These are phyloP conservation scores for Platyscapa corneri DNA, from an alignment of 1,140 invertebrate species.

Conservation along the genomic window DNA sequence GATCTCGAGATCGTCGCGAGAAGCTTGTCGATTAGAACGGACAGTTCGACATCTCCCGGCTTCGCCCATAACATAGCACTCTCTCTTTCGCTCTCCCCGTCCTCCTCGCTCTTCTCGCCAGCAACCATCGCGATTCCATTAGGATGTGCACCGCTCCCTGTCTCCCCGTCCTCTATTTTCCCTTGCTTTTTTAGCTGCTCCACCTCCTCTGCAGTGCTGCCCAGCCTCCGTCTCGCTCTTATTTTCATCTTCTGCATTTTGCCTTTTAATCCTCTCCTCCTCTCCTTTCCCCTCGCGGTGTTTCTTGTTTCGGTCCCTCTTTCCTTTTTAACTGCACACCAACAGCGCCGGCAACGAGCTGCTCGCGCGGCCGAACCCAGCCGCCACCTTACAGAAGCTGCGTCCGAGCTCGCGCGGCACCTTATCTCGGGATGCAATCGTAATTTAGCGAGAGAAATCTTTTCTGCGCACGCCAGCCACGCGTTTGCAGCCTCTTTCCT, in stretches of 20 bases:
- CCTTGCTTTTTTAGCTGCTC: neutral
- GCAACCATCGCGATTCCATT: slow-evolving; percentile 36
- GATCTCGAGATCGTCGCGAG: slow-evolving; percentile 21
- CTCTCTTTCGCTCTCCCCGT: slow-evolving; percentile 12
- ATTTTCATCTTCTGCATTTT: slow-evolving; percentile 23
- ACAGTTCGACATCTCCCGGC: slow-evolving; percentile 32
- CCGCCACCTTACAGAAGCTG: slow-evolving; percentile 19
- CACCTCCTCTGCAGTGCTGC: neutral
- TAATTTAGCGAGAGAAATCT: slow-evolving; percentile 36
- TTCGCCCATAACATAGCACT: neutral
- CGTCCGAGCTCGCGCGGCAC: neutral
- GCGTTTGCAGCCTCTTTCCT: slow-evolving; percentile 23
- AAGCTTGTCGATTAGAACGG: slow-evolving; percentile 42
- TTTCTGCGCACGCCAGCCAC: slow-evolving; percentile 30
- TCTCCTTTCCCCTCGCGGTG: neutral
- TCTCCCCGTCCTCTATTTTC: slow-evolving; percentile 22
- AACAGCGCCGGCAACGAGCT: neutral
- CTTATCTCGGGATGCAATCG: slow-evolving; percentile 41
- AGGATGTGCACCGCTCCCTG: neutral
- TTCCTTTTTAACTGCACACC: neutral
- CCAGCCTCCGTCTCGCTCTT: neutral
- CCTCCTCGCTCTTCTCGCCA: neutral
- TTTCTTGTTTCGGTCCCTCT: slow-evolving; percentile 15
- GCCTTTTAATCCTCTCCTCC: neutral
- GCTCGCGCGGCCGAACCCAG: neutral